Evolutionary conservation across 2,113 vertebrate genomes (phyloP), one percentile per base, ranked within the genome.

Genomic region (Cnemophilus loriae): DNA sequence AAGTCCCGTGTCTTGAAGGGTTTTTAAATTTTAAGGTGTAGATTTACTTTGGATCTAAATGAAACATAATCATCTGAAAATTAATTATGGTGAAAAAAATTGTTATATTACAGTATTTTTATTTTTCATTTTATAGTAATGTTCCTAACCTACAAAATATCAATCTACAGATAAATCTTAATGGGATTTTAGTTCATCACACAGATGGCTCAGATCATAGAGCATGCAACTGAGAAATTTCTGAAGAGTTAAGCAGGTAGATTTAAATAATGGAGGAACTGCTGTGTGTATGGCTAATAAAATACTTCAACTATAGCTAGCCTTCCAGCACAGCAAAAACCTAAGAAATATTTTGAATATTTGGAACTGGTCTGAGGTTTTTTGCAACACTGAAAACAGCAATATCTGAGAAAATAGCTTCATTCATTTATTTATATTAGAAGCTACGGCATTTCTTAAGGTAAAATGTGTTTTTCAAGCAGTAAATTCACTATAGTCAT

Each of bases 361-460:
- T 63, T 84, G 6, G 7, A 33, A 39, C 3, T 15, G 13, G 0
- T 1, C 13, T 30, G 20, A 39, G 4, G 2, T 56, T 42, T 80
- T 93, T 79, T 63, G 3, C 11, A 49, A 39, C 4, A 67, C 6
- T 35, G 33, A 70, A 76, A 64, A 35, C 26, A 65, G 5, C 32
- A 86, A 12, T 65, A 74, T 79, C 14, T 33, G 23, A 83, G 13
- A 61, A 93, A 93, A 82, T 16, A 68, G 3, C 5, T 61, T 63
- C 0, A 39, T 83, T 71, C 5, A 68, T 5, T 60, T 61, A 20
- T 65, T 76, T 53, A 14, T 68, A 41, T 35, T 53, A 49, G 10
- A 80, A 77, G 14, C 10, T 57, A 33, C 6, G 35, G 3, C 1
- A 35, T 57, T 79, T 61, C 22, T 77, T 55, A 61, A 13, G 16